phyloP scores from a whole-genome alignment of 1,140 invertebrate genomes.

The Propsilocerus akamusi region DNA sequence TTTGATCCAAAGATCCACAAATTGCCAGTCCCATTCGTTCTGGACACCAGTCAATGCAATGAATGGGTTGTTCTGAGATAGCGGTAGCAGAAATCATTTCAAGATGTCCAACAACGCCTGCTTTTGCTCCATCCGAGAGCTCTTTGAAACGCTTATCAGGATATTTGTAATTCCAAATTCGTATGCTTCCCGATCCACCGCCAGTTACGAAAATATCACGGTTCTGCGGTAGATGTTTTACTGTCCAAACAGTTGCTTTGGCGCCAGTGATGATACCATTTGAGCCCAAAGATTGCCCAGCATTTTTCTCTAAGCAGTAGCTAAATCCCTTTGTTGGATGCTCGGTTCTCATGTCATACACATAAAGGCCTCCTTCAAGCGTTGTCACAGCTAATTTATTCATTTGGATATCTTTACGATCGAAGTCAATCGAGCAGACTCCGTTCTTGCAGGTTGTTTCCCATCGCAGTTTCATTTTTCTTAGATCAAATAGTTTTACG shows the following conservation, averaged over 20 bases:
- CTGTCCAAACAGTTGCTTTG: slow-evolving; percentile 74
- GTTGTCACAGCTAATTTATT: slow-evolving; percentile 88
- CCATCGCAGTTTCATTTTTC: slow-evolving; percentile 67
- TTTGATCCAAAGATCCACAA: slow-evolving; percentile 84
- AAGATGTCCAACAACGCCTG: slow-evolving; percentile 58
- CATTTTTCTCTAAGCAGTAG: slow-evolving; percentile 44
- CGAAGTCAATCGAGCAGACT: slow-evolving; percentile 80
- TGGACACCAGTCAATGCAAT: slow-evolving; percentile 76
- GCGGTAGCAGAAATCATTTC: slow-evolving; percentile 58
- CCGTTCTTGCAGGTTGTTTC: slow-evolving; percentile 89
- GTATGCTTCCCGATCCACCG: slow-evolving; percentile 70
- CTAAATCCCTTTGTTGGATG: slow-evolving; percentile 79
- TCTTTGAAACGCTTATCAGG: slow-evolving; percentile 51
- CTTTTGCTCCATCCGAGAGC: slow-evolving; percentile 43
- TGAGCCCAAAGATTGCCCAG: slow-evolving; percentile 22
- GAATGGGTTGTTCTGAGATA: slow-evolving; percentile 75
- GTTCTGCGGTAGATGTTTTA: slow-evolving; percentile 80
- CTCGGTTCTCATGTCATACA: slow-evolving; percentile 76
- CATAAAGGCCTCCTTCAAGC: slow-evolving; percentile 79
- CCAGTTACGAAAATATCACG: slow-evolving; percentile 84
- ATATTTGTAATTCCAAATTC: slow-evolving; percentile 89
- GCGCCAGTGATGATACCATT: slow-evolving; percentile 32
- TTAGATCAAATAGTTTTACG: slow-evolving; percentile 87
- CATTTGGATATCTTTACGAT: slow-evolving; percentile 85
- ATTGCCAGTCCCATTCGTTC: slow-evolving; percentile 78